A percentile compares a stretch with the other conserved stretches of the same genome.
These are phyloP conservation scores for Antrozous pallidus DNA, from an alignment of 2,797 vertebrate species.

Conservation along the genomic window DNA sequence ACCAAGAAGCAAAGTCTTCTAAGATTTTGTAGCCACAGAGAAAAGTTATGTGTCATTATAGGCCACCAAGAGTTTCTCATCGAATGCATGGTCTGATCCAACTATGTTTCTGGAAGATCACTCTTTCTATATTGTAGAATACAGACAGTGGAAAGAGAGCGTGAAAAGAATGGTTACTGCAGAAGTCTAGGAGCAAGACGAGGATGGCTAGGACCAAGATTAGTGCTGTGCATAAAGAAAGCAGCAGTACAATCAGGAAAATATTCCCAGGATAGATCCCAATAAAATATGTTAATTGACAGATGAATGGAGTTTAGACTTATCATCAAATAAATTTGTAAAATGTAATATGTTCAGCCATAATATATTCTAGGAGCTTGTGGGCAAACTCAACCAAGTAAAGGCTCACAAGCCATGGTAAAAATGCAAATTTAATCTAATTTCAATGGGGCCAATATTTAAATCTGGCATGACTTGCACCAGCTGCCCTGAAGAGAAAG, in stretches of 20 bases:
- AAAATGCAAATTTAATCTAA: not conserved
- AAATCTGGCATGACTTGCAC: not conserved
- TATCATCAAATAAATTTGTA: not conserved
- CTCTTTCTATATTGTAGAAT: not conserved
- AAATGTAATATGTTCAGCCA: not conserved
- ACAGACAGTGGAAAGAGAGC: not conserved
- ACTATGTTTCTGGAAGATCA: not conserved
- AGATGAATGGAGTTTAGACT: not conserved
- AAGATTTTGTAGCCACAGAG: not conserved
- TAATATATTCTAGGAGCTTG: not conserved
- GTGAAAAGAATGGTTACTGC: not conserved
- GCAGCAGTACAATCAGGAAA: not conserved
- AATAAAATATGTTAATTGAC: not conserved
- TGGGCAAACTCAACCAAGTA: not conserved
- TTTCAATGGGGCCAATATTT: not conserved
- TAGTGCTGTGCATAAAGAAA: not conserved
- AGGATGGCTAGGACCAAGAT: not conserved
- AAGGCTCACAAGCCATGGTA: not conserved
- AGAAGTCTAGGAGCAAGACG: not conserved
- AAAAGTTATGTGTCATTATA: not conserved
- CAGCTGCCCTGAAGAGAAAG: not conserved
- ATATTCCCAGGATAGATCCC: not conserved
- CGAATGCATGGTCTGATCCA: not conserved
- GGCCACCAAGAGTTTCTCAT: not conserved
- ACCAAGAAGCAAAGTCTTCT: not conserved